Conservation (phyloP, 2,797 vertebrate species). For the Sus cebifrons region DNA sequence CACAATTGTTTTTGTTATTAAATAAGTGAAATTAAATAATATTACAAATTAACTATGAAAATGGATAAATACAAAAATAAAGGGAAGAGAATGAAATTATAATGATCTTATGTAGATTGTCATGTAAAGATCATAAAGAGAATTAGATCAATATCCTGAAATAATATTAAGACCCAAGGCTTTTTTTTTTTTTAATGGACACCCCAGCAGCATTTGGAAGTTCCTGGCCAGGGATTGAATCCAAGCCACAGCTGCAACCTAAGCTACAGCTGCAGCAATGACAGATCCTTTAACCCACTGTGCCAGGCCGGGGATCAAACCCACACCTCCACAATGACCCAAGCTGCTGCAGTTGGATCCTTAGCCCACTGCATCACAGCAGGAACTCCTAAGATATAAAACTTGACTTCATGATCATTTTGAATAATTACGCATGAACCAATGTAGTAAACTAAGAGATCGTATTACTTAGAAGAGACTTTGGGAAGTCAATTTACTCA, state of each 20-base stretch:
- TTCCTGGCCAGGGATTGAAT: too few species aligned
- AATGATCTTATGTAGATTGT: not conserved
- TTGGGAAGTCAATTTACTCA: conserved; percentile 21
- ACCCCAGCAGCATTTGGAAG: too few species aligned
- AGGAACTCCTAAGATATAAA: not conserved
- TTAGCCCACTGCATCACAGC: too few species aligned
- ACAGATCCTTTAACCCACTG: too few species aligned
- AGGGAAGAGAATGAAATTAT: not conserved
- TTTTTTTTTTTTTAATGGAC: too few species aligned
- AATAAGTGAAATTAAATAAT: conserved; percentile 56
- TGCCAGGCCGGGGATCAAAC: too few species aligned
- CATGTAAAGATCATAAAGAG: conserved; percentile 42
- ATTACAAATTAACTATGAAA: not conserved
- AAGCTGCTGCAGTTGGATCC: too few species aligned
- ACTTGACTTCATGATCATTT: conserved; percentile 31
- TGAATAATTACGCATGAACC: not conserved
- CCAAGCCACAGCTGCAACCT: too few species aligned
- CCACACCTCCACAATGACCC: too few species aligned
- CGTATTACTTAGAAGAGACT: not conserved
- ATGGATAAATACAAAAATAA: not conserved
- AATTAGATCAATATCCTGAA: not conserved
- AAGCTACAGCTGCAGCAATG: too few species aligned
- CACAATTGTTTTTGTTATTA: not conserved
- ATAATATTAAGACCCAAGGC: conserved; percentile 33
- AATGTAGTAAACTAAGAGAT: conserved; percentile 29